Percentiles rank a stretch among this genome's conserved stretches.
Evolutionary conservation across 2,888 invertebrate species (phyloP).

Genomic region (Stomorhina lunata): DNA sequence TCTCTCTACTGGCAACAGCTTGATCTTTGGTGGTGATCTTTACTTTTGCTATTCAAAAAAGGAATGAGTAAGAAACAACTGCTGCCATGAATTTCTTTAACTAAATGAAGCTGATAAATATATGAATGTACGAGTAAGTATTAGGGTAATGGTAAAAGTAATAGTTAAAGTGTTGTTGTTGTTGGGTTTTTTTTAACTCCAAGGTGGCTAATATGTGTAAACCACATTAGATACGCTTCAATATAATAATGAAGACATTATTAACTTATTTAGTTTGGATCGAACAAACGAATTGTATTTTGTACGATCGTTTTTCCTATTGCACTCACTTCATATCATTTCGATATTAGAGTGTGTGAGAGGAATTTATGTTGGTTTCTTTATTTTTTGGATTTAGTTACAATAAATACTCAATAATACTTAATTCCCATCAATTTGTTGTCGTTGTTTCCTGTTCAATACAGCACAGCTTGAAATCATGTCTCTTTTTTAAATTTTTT

Average conservation of each 20-base stretch:
- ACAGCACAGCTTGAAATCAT: constrained; percentile 64
- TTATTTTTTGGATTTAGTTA: constrained; percentile 23
- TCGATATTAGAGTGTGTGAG: constrained; percentile 2
- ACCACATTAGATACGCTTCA: constrained; percentile 77
- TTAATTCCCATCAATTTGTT: constrained; percentile 66
- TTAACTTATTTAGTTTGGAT: constrained; percentile 75
- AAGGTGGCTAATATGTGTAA: constrained; percentile 77
- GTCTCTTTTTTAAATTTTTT: constrained; percentile 42
- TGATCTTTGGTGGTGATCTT: constrained; percentile 20
- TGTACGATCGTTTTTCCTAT: constrained; percentile 49
- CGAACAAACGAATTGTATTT: too few species aligned
- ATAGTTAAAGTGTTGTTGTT: background rate
- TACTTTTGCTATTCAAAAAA: too few species aligned
- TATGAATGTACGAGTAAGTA: too few species aligned
- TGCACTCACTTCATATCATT: constrained; percentile 6
- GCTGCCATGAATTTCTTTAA: background rate
- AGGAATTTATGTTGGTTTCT: background rate
- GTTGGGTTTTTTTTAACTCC: constrained; percentile 45
- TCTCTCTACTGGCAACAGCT: constrained; percentile 38
- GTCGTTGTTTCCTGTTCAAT: constrained; percentile 64
- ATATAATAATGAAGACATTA: constrained; percentile 78
- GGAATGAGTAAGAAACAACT: constrained; percentile 23
- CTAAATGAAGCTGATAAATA: constrained; percentile 36
- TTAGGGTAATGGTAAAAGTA: constrained; percentile 24
- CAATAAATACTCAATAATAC: too few species aligned